These are phyloP conservation scores for Tachina grossa DNA, from an alignment of 2,888 invertebrate genomes.

Conservation along the genomic window DNA sequence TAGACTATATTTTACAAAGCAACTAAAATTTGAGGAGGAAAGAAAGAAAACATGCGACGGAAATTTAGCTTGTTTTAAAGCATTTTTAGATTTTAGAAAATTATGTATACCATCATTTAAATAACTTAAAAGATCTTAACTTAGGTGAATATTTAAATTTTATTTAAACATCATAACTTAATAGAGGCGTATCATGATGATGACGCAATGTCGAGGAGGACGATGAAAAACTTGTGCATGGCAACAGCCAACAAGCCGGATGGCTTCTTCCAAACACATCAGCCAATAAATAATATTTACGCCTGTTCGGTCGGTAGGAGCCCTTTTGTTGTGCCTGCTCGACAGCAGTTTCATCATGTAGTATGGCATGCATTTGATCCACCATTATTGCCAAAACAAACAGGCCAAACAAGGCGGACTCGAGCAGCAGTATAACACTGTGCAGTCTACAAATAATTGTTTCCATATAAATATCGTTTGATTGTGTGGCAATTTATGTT, in stretches of 20 bases:
- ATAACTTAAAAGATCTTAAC: slow-evolving; percentile 3
- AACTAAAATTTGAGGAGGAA: not conserved
- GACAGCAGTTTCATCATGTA: slow-evolving; percentile 92
- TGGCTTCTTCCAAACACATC: slow-evolving; percentile 92
- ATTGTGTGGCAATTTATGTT: not conserved
- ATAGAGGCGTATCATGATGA: slow-evolving; percentile 81
- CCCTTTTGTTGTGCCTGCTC: slow-evolving; percentile 90
- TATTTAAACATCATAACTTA: slow-evolving; percentile 81
- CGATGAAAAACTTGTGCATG: slow-evolving; percentile 85
- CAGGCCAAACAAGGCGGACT: slow-evolving; percentile 92
- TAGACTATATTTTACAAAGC: slow-evolving; percentile 38
- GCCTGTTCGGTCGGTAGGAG: slow-evolving; percentile 86
- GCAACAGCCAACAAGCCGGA: slow-evolving; percentile 88
- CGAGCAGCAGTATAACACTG: slow-evolving; percentile 90
- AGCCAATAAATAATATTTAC: slow-evolving; percentile 86
- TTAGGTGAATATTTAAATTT: slow-evolving; percentile 27
- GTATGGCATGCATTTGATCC: slow-evolving; percentile 92
- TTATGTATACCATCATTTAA: not conserved
- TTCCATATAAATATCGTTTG: not conserved
- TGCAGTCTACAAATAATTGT: slow-evolving; percentile 86
- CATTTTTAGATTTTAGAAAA: slow-evolving; percentile 4
- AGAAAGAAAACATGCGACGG: not conserved
- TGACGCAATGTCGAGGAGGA: slow-evolving; percentile 77
- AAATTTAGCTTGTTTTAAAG: not conserved
- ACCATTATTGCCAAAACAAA: slow-evolving; percentile 94